Conservation (phyloP, 2,797 vertebrate species). For the Arrhamphus sclerolepis region DNA sequence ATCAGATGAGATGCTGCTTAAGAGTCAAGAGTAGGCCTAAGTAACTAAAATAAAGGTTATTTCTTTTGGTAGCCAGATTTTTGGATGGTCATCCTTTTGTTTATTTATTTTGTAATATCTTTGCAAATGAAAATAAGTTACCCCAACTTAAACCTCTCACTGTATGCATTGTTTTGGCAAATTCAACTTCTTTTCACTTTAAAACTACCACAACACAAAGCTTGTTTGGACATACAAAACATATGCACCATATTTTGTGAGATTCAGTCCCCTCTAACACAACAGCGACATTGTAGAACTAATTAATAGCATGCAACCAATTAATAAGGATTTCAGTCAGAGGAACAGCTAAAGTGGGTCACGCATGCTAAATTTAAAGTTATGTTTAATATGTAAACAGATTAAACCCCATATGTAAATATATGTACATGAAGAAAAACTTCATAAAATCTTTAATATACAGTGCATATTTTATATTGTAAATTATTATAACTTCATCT, state of each 20-base stretch:
- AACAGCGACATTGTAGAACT: constrained; percentile 10
- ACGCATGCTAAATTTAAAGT: constrained; percentile 13
- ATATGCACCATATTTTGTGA: constrained; percentile 14
- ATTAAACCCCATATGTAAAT: too few species aligned
- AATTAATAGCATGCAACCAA: constrained; percentile 12
- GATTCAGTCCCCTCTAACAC: constrained; percentile 18
- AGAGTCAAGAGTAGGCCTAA: too few species aligned
- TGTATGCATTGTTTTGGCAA: too few species aligned
- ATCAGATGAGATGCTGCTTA: too few species aligned
- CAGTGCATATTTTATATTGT: constrained; percentile 21
- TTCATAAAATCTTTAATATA: constrained; percentile 19
- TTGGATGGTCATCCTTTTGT: too few species aligned
- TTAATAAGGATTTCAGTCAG: constrained; percentile 9
- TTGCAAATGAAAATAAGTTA: background rate
- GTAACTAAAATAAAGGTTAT: too few species aligned
- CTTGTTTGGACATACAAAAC: background rate
- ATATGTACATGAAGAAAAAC: background rate
- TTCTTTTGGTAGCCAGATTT: too few species aligned
- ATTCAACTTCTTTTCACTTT: background rate
- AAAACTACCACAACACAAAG: background rate
- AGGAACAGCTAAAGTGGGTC: background rate
- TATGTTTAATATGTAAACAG: background rate
- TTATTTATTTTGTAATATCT: too few species aligned
- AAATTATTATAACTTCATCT: constrained; percentile 56
- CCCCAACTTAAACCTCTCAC: background rate